phyloP scores from a whole-genome alignment of 2,797 vertebrate genomes.

The Anniella stebbinsi region DNA sequence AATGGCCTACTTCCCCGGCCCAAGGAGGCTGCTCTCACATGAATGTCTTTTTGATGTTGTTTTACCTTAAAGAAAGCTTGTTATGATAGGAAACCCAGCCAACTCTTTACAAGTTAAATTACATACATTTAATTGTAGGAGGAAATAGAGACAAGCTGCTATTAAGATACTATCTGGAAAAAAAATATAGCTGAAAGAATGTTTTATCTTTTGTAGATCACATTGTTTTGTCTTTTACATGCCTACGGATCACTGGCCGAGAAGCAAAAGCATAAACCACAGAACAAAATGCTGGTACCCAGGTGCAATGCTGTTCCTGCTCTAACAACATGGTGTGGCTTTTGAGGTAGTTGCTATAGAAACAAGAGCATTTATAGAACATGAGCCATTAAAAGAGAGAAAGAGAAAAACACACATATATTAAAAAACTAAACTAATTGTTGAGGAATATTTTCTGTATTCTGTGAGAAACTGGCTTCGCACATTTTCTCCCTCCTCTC shows the following conservation, averaged over 20 bases:
- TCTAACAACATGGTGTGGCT: slow-evolving; percentile 70
- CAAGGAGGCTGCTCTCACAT: not conserved
- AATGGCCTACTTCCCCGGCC: not conserved
- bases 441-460: slow-evolving; percentile 60
- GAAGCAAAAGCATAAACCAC: slow-evolving; percentile 46
- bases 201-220: slow-evolving; percentile 16
- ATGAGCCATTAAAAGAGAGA: slow-evolving; percentile 77
- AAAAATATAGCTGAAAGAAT: not conserved
- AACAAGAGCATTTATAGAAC: slow-evolving; percentile 79
- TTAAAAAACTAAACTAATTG: slow-evolving; percentile 77
- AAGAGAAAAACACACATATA: slow-evolving; percentile 51
- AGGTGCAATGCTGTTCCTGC: slow-evolving; percentile 76
- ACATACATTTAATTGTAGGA: slow-evolving; percentile 10
- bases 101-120: slow-evolving; percentile 20
- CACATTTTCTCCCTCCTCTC: not conserved
- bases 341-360: slow-evolving; percentile 77
- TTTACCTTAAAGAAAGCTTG: not conserved
- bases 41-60: not conserved
- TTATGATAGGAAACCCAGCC: not conserved
- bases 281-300: slow-evolving; percentile 68
- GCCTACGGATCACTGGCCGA: slow-evolving; percentile 30
- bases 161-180: slow-evolving; percentile 1
- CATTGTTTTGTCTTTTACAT: slow-evolving; percentile 50
- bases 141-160: slow-evolving; percentile 7
- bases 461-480: slow-evolving; percentile 3